Base-by-base conservation (phyloP, 2,113 vertebrate species). In the Cricetomys ansorgei region DNA sequence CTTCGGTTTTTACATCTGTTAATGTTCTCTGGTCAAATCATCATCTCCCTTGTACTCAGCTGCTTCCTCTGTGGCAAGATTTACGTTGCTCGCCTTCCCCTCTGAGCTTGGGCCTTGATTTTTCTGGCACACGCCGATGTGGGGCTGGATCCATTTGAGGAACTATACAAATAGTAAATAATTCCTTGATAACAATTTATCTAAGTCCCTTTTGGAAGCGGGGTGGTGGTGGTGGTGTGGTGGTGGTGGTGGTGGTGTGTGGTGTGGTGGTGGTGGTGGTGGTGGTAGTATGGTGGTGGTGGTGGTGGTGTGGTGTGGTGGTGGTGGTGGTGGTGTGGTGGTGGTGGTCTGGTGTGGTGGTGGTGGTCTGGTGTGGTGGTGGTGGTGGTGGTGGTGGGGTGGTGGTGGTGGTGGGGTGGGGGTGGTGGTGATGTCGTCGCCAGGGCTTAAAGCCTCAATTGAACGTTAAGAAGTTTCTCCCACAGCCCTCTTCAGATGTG, bases 81-180 rank as follows among this genome's bases (percentile, higher is more conserved):
- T 40, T 9, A 57, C 53, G 65, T 91, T 86, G 90, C 85, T 59
- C 37, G 5, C 67, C 25, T 3, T 62, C 79, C 17, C 92, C 80
- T 89, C 19, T 84, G 79, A 40, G 81, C 29, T 69, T 0, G 3
- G 87, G 69, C 85, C 95, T 94, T 92, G 92, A 76, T 91, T 94
- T 96, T 83, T 94, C 89, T 94, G 95, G 92, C 90, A 96, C n/a
- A n/a, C 37, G 80, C 5, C 88, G 34, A 86, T 19, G n/a, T 70
- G 48, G 34, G 25, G 40, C 69, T 79, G 77, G 77, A 87, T 91
- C 91, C 87, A 97, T 75, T 37, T 75, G 83, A 62, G 25, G 86
- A 53, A 73, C 77, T 96, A 19, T 89, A 92, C 95, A 96, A 96
- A 96, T 95, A 96, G 89, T 95, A 96, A 96, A 96, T 89, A 96